These are phyloP conservation scores for Oncorhynchus mykiss DNA, from an alignment of 2,113 vertebrate genomes.

Conservation along the genomic window DNA sequence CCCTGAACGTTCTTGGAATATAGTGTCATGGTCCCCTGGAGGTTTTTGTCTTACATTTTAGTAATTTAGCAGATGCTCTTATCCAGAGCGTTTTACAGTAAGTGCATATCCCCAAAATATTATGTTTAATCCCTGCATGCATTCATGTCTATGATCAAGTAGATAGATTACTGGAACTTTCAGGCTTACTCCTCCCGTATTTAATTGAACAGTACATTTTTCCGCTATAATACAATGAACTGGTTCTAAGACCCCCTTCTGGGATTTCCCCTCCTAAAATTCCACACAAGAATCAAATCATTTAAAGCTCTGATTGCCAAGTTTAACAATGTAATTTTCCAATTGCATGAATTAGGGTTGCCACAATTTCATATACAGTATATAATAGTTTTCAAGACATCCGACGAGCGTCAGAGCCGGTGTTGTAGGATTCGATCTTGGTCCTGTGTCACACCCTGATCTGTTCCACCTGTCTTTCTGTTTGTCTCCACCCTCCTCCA, in stretches of 20 bases:
- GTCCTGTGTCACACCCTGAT: too few relatives aligned
- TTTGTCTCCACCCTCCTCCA: too few relatives aligned
- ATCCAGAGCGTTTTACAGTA: too few relatives aligned
- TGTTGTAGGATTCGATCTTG: too few relatives aligned
- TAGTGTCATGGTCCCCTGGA: too few relatives aligned
- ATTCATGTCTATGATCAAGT: slow-evolving; percentile 13
- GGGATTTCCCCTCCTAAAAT: not conserved
- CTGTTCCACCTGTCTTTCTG: too few relatives aligned
- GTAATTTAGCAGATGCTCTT: too few relatives aligned
- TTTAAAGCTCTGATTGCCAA: not conserved
- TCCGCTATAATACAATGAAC: not conserved
- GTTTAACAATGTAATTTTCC: not conserved
- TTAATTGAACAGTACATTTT: slow-evolving; percentile 27
- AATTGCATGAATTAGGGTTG: not conserved
- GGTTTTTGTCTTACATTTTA: too few relatives aligned
- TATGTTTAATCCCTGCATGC: slow-evolving; percentile 7
- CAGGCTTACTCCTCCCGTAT: not conserved
- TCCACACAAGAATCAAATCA: not conserved
- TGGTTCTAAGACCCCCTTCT: not conserved
- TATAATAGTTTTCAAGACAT: not conserved
- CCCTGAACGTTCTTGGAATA: too few relatives aligned
- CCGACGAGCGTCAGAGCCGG: too few relatives aligned
- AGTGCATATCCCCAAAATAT: not conserved
- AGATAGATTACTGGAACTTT: slow-evolving; percentile 18
- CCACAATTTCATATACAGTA: not conserved